Evolutionary conservation across 2,113 vertebrate species (phyloP).

Genomic region (Neolamprologus modestus): DNA sequence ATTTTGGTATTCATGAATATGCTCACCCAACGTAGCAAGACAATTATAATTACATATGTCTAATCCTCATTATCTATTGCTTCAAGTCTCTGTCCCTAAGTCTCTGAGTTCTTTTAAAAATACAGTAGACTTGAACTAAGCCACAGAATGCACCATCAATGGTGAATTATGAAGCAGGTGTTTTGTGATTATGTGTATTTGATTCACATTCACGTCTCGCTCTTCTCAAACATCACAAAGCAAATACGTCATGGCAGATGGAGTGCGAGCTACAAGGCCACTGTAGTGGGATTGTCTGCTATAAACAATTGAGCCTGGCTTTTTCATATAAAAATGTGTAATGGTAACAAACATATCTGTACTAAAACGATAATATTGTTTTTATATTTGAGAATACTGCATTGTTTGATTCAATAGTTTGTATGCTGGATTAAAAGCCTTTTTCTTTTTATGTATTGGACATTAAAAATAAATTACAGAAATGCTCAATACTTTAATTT

Average conservation of each 20-base stretch:
- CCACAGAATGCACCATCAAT: background rate
- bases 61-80: slow-evolving; percentile 54
- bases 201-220: slow-evolving; percentile 17
- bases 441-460: background rate
- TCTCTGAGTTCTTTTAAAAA: background rate
- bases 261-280: background rate
- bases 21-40: slow-evolving; percentile 43
- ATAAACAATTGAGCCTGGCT: background rate
- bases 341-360: background rate
- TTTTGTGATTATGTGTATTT: slow-evolving; percentile 24
- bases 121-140: background rate
- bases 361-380: background rate
- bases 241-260: background rate
- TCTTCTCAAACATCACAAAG: background rate
- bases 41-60: slow-evolving; percentile 49
- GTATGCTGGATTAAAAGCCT: background rate
- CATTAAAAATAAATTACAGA: background rate
- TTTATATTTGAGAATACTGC: background rate
- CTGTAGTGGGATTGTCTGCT: background rate
- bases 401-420: background rate
- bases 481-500: background rate
- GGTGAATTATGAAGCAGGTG: slow-evolving; percentile 22
- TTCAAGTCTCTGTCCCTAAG: slow-evolving; percentile 12
- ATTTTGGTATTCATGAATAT: slow-evolving; percentile 51
- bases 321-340: background rate